phyloP scores from a whole-genome alignment of 2,888 invertebrate genomes.

The Allolobophora icterica region DNA sequence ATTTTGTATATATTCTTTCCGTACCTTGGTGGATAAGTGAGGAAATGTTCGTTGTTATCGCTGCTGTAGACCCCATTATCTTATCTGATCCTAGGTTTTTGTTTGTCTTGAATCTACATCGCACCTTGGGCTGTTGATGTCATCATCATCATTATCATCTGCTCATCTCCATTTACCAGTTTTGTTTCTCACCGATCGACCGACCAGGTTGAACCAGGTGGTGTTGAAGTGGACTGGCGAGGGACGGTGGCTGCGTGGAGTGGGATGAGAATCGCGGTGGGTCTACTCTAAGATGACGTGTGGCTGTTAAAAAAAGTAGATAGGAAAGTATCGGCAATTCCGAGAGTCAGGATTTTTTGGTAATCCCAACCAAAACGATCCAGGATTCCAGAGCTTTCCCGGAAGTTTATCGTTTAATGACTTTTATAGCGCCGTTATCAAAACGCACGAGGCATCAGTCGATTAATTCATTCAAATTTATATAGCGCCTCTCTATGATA shows the following conservation, averaged over 20 bases:
- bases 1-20: too few relatives aligned
- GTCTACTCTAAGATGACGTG: neutral
- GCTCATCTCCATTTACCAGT: neutral
- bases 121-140: neutral
- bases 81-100: neutral
- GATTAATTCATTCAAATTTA: too few relatives aligned
- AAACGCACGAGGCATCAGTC: too few relatives aligned
- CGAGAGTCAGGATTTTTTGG: neutral
- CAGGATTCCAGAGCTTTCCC: too few relatives aligned
- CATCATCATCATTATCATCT: neutral
- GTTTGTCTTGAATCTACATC: neutral
- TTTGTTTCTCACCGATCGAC: neutral
- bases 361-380: neutral
- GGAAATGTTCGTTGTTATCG: neutral
- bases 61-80: neutral
- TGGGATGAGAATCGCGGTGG: neutral
- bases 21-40: neutral
- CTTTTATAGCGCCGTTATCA: too few relatives aligned
- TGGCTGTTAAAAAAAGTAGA: neutral
- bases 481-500: too few relatives aligned
- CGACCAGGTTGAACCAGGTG: neutral
- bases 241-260: neutral
- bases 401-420: too few relatives aligned
- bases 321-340: neutral
- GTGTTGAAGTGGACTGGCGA: neutral